Evolutionary conservation across 2,113 vertebrate species (phyloP).

Genomic region (Clarias macrocephalus): DNA sequence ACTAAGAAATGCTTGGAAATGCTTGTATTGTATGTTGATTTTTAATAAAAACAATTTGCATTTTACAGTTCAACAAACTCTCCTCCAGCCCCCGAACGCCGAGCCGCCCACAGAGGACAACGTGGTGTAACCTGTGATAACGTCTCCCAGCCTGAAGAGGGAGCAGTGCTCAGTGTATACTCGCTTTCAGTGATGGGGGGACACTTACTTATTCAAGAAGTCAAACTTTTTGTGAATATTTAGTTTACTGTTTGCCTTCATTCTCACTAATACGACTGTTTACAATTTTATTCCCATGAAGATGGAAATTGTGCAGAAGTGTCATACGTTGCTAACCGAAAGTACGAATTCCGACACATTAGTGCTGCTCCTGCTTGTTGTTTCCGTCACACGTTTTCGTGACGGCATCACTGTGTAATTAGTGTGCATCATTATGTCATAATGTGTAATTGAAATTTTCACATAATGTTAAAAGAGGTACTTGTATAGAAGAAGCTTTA

Average conservation of each 20-base stretch:
- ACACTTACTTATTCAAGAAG: slow-evolving; percentile 33
- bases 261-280: slow-evolving; percentile 49
- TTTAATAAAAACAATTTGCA: neutral
- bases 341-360: neutral
- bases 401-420: slow-evolving; percentile 26
- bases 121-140: slow-evolving; percentile 54
- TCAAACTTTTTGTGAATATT: slow-evolving; percentile 52
- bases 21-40: neutral
- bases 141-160: slow-evolving; percentile 29
- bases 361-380: neutral
- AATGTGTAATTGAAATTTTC: neutral
- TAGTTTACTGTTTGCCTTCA: slow-evolving; percentile 40
- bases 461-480: neutral
- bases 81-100: slow-evolving; percentile 74
- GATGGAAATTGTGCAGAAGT: slow-evolving; percentile 15
- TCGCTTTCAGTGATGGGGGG: neutral
- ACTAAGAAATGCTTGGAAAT: neutral
- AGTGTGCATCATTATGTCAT: slow-evolving; percentile 1
- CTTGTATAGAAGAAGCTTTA: neutral
- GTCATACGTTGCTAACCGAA: neutral
- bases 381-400: neutral
- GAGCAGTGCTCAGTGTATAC: slow-evolving; percentile 2
- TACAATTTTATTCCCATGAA: slow-evolving; percentile 41
- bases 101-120: slow-evolving; percentile 74
- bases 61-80: slow-evolving; percentile 74